Conservation (phyloP, 2,797 vertebrate species). For the Pseudochirops corinnae region DNA sequence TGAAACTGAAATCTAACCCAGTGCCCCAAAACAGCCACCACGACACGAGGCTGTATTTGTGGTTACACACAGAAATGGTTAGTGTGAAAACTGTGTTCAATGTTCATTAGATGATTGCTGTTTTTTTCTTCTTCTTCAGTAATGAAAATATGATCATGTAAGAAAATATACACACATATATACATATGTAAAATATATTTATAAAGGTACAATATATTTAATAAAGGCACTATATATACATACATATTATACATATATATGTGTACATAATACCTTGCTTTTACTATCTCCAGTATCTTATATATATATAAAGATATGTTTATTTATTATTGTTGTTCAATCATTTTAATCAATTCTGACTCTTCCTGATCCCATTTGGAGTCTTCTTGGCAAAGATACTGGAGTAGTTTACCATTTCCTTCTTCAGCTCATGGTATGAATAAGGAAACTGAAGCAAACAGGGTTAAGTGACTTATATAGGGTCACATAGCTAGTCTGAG, state of each 20-base stretch:
- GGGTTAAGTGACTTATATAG: background rate
- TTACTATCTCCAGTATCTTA: background rate
- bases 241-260: background rate
- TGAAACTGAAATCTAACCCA: slow-evolving; percentile 62
- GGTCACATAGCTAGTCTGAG: background rate
- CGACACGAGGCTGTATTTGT: background rate
- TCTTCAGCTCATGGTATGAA: background rate
- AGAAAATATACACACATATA: background rate
- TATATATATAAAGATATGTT: background rate
- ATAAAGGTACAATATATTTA: slow-evolving; percentile 18
- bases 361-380: background rate
- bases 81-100: background rate
- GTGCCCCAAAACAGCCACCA: background rate
- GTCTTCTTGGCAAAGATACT: too few species aligned
- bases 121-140: slow-evolving; percentile 52
- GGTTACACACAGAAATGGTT: background rate
- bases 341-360: background rate
- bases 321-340: background rate
- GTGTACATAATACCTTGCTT: background rate
- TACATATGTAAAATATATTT: background rate
- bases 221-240: background rate
- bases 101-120: slow-evolving; percentile 3
- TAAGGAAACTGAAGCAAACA: background rate
- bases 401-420: background rate
- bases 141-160: slow-evolving; percentile 65